Conservation (phyloP, 1,140 invertebrate species). For the Trachelipus rathkii region DNA sequence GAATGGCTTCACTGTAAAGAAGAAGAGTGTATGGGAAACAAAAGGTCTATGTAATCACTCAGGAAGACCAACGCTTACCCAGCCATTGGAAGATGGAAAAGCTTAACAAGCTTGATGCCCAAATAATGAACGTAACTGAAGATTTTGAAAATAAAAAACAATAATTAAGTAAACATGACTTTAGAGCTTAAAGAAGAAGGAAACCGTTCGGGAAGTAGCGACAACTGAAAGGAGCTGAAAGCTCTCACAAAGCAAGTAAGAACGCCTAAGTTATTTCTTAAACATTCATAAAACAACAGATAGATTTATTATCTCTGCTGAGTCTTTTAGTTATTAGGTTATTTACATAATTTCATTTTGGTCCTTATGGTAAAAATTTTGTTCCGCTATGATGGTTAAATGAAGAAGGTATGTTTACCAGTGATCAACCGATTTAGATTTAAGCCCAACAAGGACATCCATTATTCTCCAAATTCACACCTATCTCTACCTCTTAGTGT, state of each 20-base stretch:
- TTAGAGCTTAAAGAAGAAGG: slow-evolving; percentile 41
- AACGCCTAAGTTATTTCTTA: no score
- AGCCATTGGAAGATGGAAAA: slow-evolving; percentile 56
- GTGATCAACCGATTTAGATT: no score
- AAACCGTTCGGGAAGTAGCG: slow-evolving; percentile 43
- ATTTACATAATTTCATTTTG: no score
- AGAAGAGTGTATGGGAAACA: slow-evolving; percentile 73
- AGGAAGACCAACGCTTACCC: slow-evolving; percentile 58
- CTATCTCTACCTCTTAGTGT: no score
- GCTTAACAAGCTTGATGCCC: slow-evolving; percentile 55
- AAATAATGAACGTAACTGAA: slow-evolving; percentile 53
- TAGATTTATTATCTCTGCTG: no score
- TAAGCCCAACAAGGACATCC: no score
- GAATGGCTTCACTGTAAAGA: slow-evolving; percentile 51
- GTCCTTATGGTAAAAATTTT: no score
- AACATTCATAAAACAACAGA: no score
- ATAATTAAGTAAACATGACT: slow-evolving; percentile 46
- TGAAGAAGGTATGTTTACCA: no score
- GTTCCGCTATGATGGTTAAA: no score
- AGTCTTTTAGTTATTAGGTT: no score
- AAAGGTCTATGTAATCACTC: slow-evolving; percentile 74
- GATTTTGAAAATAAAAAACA: slow-evolving; percentile 44
- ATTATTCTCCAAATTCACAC: no score
- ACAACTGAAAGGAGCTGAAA: slow-evolving; percentile 50
- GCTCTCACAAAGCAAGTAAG: slow-evolving; percentile 47